Evolutionary conservation across 1,140 invertebrate species (phyloP).

Genomic region (Hirudo medicinalis): DNA sequence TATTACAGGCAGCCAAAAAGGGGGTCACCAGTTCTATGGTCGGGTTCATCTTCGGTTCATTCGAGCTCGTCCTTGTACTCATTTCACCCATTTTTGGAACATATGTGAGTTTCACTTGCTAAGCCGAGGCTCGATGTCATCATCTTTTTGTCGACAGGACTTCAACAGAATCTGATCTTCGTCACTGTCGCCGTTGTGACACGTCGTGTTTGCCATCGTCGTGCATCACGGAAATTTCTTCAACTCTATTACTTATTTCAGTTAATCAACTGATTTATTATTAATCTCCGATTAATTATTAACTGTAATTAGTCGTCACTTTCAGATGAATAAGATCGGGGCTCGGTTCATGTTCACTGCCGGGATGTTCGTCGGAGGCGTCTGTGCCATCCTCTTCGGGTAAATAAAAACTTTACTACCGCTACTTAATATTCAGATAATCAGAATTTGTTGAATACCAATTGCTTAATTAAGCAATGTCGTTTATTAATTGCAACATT

Average conservation of each 20-base stretch:
- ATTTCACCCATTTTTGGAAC: constrained; percentile 76
- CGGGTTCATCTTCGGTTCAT: constrained; percentile 79
- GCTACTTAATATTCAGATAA: too few relatives aligned
- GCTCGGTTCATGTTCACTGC: constrained; percentile 71
- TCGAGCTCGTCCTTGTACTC: constrained; percentile 78
- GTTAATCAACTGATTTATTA: too few relatives aligned
- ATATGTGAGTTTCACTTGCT: constrained; percentile 54
- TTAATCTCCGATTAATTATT: too few relatives aligned
- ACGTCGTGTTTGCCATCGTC: too few relatives aligned
- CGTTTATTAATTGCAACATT: background rate
- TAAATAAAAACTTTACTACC: too few relatives aligned
- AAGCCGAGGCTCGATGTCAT: constrained; percentile 48
- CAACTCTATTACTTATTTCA: too few relatives aligned
- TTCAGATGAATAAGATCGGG: constrained; percentile 60
- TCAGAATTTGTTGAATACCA: too few relatives aligned
- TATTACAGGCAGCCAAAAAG: constrained; percentile 62
- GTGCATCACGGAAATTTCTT: too few relatives aligned
- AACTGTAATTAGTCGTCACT: constrained; percentile 15
- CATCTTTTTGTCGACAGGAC: constrained; percentile 41
- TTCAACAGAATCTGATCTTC: too few relatives aligned
- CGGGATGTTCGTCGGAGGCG: constrained; percentile 56
- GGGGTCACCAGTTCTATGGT: constrained; percentile 71
- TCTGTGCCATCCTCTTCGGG: constrained; percentile 42
- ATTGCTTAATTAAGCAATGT: too few relatives aligned
- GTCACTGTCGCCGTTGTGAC: too few relatives aligned